These are phyloP conservation scores for Dolichoris vasculosae DNA, from an alignment of 1,140 invertebrate genomes.

Conservation along the genomic window DNA sequence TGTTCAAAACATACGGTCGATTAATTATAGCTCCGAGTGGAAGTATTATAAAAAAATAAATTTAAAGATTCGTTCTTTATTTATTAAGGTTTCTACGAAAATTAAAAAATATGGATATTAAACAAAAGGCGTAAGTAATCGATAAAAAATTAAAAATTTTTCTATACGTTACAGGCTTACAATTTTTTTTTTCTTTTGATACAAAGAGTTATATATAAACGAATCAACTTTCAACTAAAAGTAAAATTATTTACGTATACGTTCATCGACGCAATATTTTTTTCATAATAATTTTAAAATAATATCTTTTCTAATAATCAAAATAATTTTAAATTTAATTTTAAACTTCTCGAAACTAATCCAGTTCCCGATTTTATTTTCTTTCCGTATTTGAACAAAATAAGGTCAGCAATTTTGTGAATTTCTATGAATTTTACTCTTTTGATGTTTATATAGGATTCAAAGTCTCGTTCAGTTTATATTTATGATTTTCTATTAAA, in stretches of 20 bases:
- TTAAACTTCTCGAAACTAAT: neutral
- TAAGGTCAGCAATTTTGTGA: neutral
- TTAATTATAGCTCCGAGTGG: neutral
- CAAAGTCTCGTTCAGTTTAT: neutral
- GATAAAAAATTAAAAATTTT: too few species aligned
- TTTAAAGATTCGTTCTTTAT: neutral
- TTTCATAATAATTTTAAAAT: too few species aligned
- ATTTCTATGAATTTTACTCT: constrained; percentile 13
- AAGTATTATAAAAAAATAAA: neutral
- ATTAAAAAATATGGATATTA: too few species aligned
- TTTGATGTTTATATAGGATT: neutral
- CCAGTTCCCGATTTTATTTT: neutral
- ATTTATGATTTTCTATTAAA: neutral
- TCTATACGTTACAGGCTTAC: too few species aligned
- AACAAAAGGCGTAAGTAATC: too few species aligned
- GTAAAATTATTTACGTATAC: too few species aligned
- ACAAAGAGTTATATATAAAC: too few species aligned
- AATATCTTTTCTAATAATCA: neutral
- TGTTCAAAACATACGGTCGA: constrained; percentile 4
- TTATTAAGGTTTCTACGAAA: too few species aligned
- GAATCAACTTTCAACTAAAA: too few species aligned
- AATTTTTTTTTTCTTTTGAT: too few species aligned
- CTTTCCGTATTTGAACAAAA: neutral
- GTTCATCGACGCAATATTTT: too few species aligned
- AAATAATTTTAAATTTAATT: neutral